Conservation (phyloP, 2,113 vertebrate genomes). For the Sinocyclocheilus grahami region DNA sequence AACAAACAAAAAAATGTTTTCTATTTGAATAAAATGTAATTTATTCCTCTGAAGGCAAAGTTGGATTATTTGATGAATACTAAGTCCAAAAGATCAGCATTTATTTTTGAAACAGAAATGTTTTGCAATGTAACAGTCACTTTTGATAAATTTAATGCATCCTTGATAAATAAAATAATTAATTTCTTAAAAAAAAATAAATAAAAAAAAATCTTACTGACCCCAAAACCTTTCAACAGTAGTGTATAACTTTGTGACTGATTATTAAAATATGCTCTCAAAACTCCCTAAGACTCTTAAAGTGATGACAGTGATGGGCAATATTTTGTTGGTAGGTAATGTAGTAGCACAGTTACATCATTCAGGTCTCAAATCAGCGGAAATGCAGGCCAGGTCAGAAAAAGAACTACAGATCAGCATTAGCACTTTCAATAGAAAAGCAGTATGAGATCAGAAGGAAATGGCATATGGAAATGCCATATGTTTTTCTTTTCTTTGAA, state of each 20-base stretch:
- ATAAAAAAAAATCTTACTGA: background rate
- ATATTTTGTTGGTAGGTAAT: background rate
- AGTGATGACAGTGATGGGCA: background rate
- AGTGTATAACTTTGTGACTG: background rate
- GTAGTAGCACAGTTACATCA: background rate
- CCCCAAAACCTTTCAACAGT: background rate
- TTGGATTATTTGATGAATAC: too few species aligned
- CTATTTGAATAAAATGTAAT: too few species aligned
- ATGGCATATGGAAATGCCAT: background rate
- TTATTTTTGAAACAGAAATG: too few species aligned
- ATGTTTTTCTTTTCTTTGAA: background rate
- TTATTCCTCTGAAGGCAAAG: too few species aligned
- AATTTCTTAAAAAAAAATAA: too few species aligned
- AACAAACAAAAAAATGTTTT: too few species aligned
- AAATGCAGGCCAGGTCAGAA: background rate
- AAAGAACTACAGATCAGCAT: background rate
- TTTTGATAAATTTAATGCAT: too few species aligned
- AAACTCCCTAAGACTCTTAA: background rate
- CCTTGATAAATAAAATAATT: too few species aligned
- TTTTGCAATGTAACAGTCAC: too few species aligned
- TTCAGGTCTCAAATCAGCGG: background rate
- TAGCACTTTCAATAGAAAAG: background rate
- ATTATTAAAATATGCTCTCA: background rate
- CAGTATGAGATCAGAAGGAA: background rate
- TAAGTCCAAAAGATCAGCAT: too few species aligned